A percentile compares a stretch with the other conserved stretches of the same genome.
These are phyloP conservation scores for Ecdyonurus torrentis DNA, from an alignment of 2,888 invertebrate genomes.

Conservation along the genomic window DNA sequence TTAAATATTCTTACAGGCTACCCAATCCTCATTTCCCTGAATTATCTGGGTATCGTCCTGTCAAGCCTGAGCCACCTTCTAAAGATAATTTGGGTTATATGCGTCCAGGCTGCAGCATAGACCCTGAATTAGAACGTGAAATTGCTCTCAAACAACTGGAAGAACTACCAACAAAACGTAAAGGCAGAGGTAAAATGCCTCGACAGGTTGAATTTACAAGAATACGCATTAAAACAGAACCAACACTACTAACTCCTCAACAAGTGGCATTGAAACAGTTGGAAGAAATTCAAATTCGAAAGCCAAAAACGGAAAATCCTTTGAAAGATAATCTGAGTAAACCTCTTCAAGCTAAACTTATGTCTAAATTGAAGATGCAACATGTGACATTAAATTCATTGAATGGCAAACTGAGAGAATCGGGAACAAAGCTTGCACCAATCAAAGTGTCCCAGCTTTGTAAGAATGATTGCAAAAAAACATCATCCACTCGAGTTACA, in stretches of 20 bases:
- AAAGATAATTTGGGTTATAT: background rate
- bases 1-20: background rate
- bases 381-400: background rate
- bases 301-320: background rate
- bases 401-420: background rate
- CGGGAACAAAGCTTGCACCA: background rate
- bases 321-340: background rate
- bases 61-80: background rate
- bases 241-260: background rate
- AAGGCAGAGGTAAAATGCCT: background rate
- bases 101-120: constrained; percentile 14
- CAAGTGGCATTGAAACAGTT: background rate
- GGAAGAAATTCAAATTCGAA: background rate
- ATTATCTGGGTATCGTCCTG: background rate
- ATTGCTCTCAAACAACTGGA: constrained; percentile 37
- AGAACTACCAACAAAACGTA: constrained; percentile 25
- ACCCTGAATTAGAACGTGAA: constrained; percentile 31
- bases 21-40: background rate
- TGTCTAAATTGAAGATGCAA: background rate
- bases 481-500: background rate
- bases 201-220: background rate
- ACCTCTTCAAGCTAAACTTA: background rate
- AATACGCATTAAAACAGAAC: background rate
- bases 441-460: background rate
- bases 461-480: background rate